phyloP scores from a whole-genome alignment of 1,140 invertebrate species.

The Proctacanthus coquilletti region DNA sequence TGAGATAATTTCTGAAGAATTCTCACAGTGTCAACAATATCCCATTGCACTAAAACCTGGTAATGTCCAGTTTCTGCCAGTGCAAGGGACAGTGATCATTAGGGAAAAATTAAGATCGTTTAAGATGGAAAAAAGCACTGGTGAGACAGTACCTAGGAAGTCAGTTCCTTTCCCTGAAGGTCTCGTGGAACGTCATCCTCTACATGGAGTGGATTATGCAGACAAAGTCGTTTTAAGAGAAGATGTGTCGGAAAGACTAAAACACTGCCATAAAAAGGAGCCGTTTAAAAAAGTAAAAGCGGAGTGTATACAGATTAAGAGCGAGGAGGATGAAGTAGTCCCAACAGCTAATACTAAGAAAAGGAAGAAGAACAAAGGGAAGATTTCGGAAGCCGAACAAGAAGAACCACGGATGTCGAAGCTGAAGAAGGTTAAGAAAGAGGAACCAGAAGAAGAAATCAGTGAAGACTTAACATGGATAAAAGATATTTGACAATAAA shows the following conservation, averaged over 20 bases:
- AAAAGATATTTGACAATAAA: no score
- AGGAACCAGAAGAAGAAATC: no score
- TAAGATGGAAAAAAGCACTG: slow-evolving; percentile 5
- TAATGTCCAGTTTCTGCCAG: slow-evolving; percentile 7
- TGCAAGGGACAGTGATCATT: slow-evolving; percentile 8
- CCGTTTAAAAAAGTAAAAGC: slow-evolving; percentile 7
- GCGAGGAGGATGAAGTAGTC: neutral
- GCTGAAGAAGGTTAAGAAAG: no score
- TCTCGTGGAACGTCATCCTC: slow-evolving; percentile 8
- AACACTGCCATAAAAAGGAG: slow-evolving; percentile 5
- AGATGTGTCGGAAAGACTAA: slow-evolving; percentile 3
- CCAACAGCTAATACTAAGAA: slow-evolving; percentile 6
- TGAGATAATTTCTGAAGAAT: slow-evolving; percentile 8
- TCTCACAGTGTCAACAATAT: neutral
- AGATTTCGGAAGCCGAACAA: no score
- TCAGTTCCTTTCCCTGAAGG: slow-evolving; percentile 7
- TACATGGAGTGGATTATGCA: slow-evolving; percentile 8
- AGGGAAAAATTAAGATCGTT: no score
- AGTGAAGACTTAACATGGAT: no score
- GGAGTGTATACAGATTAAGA: slow-evolving; percentile 2
- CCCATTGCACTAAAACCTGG: slow-evolving; percentile 8
- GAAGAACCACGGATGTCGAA: no score
- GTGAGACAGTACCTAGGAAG: slow-evolving; percentile 3
- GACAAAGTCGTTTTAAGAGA: slow-evolving; percentile 3
- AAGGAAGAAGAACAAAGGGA: slow-evolving; percentile 6